A percentile compares a stretch with the other conserved stretches of the same genome.
These are phyloP conservation scores for Cottus gobio DNA, from an alignment of 2,113 vertebrate genomes.

Conservation along the genomic window DNA sequence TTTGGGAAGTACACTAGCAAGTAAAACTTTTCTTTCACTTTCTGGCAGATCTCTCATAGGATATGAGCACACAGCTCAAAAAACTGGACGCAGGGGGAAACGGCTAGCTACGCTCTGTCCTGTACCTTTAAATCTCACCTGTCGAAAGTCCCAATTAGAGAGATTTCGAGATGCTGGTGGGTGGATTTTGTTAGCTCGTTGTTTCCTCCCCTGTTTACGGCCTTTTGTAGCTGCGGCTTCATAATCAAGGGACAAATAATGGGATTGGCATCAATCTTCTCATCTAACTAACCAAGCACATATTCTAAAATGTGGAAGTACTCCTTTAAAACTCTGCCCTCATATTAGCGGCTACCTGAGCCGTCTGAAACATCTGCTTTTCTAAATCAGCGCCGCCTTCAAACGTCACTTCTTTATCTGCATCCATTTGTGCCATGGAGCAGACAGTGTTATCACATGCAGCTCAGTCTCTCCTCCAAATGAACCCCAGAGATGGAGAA, in stretches of 20 bases:
- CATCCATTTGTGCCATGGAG: slow-evolving; percentile 34
- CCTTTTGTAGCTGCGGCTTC: neutral
- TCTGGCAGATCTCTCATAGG: neutral
- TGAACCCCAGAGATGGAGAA: slow-evolving; percentile 16
- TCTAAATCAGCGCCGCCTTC: slow-evolving; percentile 13
- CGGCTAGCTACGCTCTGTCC: too few species aligned
- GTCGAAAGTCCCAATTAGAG: neutral
- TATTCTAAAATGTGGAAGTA: neutral
- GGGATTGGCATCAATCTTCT: neutral
- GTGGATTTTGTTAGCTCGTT: neutral
- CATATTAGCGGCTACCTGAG: slow-evolving; percentile 28
- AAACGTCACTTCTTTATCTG: slow-evolving; percentile 27
- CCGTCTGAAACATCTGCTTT: neutral
- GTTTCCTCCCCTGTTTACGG: neutral
- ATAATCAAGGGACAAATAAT: neutral
- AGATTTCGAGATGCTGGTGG: too few species aligned
- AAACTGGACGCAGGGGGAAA: neutral
- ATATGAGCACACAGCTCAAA: neutral
- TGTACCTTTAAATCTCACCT: neutral
- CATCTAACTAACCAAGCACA: neutral
- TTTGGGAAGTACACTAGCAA: neutral
- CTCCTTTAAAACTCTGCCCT: slow-evolving; percentile 17
- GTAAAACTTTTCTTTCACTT: neutral
- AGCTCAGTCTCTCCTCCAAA: slow-evolving; percentile 16
- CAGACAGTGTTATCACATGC: slow-evolving; percentile 25